Percentiles rank a stretch among this genome's conserved stretches.
Conservation (phyloP, 2,797 vertebrate genomes). For the Microctenopoma stevenorrisi region DNA sequence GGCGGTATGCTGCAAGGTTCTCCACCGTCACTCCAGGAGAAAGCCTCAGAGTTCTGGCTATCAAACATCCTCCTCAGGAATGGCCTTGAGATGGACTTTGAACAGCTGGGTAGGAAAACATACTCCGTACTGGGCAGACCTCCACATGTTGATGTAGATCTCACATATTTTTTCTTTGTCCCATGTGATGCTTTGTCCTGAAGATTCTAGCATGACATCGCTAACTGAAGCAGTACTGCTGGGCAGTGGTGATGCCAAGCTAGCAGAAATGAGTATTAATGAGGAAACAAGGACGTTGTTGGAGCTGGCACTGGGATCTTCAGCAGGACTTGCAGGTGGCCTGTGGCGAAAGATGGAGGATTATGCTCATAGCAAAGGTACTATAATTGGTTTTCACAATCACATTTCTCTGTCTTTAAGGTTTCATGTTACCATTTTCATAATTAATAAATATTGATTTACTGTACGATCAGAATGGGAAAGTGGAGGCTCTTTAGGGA, state of each 20-base stretch:
- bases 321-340: conserved; percentile 76
- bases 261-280: conserved; percentile 78
- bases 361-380: conserved; percentile 82
- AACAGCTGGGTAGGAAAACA: conserved; percentile 82
- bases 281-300: conserved; percentile 81
- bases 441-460: conserved; percentile 37
- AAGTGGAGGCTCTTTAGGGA: conserved; percentile 69
- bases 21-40: conserved; percentile 80
- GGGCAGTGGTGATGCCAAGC: conserved; percentile 76
- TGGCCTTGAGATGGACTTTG: conserved; percentile 85
- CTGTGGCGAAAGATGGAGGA: conserved; percentile 87
- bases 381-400: too few relatives aligned
- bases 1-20: conserved; percentile 86
- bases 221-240: conserved; percentile 82
- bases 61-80: conserved; percentile 85
- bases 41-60: conserved; percentile 83
- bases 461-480: conserved; percentile 82
- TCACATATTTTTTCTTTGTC: not conserved
- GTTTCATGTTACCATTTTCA: conserved; percentile 18
- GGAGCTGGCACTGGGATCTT: conserved; percentile 82
- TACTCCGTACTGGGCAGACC: not conserved
- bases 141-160: conserved; percentile 9
- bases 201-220: conserved; percentile 80
- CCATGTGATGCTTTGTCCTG: conserved; percentile 8
- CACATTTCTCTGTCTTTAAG: not conserved